phyloP scores from a whole-genome alignment of 2,888 invertebrate species.

The Thymelicus sylvestris region DNA sequence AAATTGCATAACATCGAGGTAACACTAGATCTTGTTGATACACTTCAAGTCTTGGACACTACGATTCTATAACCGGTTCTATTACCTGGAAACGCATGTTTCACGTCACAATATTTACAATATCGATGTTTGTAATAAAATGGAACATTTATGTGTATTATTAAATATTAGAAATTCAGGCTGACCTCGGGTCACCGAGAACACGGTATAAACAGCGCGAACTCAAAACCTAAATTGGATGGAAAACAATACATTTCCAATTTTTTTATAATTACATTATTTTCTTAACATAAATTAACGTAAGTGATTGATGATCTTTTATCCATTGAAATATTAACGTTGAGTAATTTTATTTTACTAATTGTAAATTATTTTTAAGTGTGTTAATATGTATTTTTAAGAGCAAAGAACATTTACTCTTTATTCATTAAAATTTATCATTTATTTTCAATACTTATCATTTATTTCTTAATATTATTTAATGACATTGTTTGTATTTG shows the following conservation, averaged over 20 bases:
- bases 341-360: no score
- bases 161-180: not conserved
- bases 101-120: not conserved
- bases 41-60: slow-evolving; percentile 35
- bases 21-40: slow-evolving; percentile 53
- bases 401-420: no score
- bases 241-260: not conserved
- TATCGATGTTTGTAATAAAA: not conserved
- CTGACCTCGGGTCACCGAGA: not conserved
- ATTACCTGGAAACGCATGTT: slow-evolving; percentile 1
- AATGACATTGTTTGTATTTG: no score
- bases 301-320: no score
- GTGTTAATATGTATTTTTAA: no score
- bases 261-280: not conserved
- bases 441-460: no score
- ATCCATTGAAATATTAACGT: no score
- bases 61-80: slow-evolving; percentile 26
- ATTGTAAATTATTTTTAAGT: no score
- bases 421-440: no score
- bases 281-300: not conserved
- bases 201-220: not conserved
- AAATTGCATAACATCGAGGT: slow-evolving; percentile 48
- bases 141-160: not conserved
- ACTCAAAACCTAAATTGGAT: not conserved
- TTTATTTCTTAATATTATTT: no score